Evolutionary conservation across 2,888 invertebrate genomes (phyloP).

Genomic region (Lydus trimaculatus): DNA sequence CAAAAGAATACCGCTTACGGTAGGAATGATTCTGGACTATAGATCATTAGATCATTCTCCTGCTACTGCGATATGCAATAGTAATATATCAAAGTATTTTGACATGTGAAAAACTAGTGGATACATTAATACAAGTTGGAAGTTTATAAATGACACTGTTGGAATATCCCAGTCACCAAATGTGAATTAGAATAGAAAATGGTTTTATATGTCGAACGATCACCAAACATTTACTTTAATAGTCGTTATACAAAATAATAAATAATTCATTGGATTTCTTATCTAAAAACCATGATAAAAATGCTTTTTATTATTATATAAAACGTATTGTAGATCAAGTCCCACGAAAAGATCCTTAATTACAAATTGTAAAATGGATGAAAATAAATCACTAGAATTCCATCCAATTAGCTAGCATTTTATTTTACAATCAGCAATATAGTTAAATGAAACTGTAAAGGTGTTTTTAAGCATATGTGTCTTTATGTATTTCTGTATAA

Average conservation of each 20-base stretch:
- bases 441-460: conserved; percentile 37
- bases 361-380: conserved; percentile 28
- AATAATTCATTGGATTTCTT: conserved; percentile 15
- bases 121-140: conserved; percentile 51
- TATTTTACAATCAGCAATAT: conserved; percentile 34
- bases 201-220: conserved; percentile 25
- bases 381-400: conserved; percentile 31
- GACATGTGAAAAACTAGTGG: conserved; percentile 54
- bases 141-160: conserved; percentile 49
- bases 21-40: conserved; percentile 46
- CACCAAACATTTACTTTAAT: conserved; percentile 27
- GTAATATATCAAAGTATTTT: conserved; percentile 54
- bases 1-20: conserved; percentile 43
- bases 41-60: conserved; percentile 53
- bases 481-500: conserved; percentile 28
- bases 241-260: conserved; percentile 28
- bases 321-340: background rate
- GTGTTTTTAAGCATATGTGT: conserved; percentile 38
- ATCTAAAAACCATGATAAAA: conserved; percentile 4
- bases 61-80: conserved; percentile 53
- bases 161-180: conserved; percentile 37
- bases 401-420: conserved; percentile 26
- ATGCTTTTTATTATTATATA: background rate
- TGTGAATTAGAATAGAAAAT: conserved; percentile 41
- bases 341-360: conserved; percentile 13